Base-by-base conservation (phyloP, 2,113 vertebrate species). In the Pseudorasbora parva region DNA sequence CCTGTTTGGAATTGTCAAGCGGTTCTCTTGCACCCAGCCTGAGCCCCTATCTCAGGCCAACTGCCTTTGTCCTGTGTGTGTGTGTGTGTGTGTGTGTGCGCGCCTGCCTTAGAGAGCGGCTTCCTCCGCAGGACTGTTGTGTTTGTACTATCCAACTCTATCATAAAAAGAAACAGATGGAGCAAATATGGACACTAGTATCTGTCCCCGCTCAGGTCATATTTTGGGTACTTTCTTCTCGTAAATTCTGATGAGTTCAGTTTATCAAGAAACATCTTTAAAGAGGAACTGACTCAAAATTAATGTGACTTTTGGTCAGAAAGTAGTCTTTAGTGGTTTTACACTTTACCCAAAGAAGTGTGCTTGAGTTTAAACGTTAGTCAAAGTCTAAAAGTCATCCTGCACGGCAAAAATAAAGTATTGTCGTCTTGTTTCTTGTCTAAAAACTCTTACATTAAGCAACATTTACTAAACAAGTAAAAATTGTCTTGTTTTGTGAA, bases 1-100 rank as follows among this genome's bases (percentile, higher is more conserved):
- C 84, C 54, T 73, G 87, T 66, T 64, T 66, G 66, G 87, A 45
- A 68, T 84, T 74, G 84, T 86, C 81, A 76, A 74, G 59, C 30
- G 1, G 33, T 81, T 78, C 45, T 54, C 78, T 66, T 62, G 10
- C 57, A 51, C 19, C 73, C 21, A 66, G 74, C 47, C 25, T 25
- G 47, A 56, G 64, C 59, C 57, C 27, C 43, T 25, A 37, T 57
- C 66, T 54, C 47, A n/a, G 30, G 21, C 47, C 56, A 72, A n/a
- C 80, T 49, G 75, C 19, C 25, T 68, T 49, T 64, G 77, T 79
- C 59, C 59, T 68, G 45, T 68, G 74, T 33, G 43, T 54, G 60
- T 30, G 23, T 59, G 62, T 79, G 74, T 71, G 82, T 72, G 74
- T 71, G 64, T 71, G 76, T 62, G 51, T 68, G 56, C 27, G 56